These are phyloP conservation scores for Drosophila asahinai DNA, from an alignment of 1,140 invertebrate species.

Conservation along the genomic window DNA sequence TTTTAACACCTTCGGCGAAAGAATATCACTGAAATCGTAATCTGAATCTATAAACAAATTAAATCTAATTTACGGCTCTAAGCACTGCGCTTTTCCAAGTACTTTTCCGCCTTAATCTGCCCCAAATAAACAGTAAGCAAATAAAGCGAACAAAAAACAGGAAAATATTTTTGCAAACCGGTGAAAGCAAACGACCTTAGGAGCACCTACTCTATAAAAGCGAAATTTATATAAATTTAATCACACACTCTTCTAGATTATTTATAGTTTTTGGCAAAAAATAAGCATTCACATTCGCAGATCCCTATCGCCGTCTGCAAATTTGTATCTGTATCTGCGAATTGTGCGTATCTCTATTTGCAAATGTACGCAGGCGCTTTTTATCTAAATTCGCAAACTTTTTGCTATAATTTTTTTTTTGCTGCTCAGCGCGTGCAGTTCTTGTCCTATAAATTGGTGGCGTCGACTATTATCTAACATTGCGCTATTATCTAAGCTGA, in stretches of 20 bases:
- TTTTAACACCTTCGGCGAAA: slow-evolving; percentile 35
- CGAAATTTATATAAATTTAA: slow-evolving; percentile 49
- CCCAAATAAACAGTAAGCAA: slow-evolving; percentile 37
- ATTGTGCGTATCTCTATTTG: slow-evolving; percentile 51
- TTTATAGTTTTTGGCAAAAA: slow-evolving; percentile 49
- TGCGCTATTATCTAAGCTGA: slow-evolving; percentile 59
- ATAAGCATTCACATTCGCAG: slow-evolving; percentile 14
- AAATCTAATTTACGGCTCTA: slow-evolving; percentile 8
- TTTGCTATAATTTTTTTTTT: slow-evolving; percentile 17
- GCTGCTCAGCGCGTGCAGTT: slow-evolving; percentile 40
- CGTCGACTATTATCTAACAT: slow-evolving; percentile 70
- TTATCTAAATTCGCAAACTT: slow-evolving; percentile 50
- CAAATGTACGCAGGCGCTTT: slow-evolving; percentile 54
- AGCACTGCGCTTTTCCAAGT: slow-evolving; percentile 26
- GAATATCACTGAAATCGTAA: slow-evolving; percentile 11
- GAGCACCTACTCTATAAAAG: slow-evolving; percentile 38
- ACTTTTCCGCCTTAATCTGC: slow-evolving; percentile 40
- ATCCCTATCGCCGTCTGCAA: slow-evolving; percentile 11
- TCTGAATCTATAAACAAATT: slow-evolving; percentile 28
- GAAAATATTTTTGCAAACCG: slow-evolving; percentile 33
- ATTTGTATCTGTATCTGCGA: slow-evolving; percentile 35
- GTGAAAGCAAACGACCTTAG: slow-evolving; percentile 49
- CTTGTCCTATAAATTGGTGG: slow-evolving; percentile 55
- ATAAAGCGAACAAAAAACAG: slow-evolving; percentile 17
- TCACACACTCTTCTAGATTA: slow-evolving; percentile 32